Evolutionary conservation across 2,888 invertebrate genomes (phyloP), one percentile per base, ranked within the genome.

Genomic region (Ormyrus labotus): DNA sequence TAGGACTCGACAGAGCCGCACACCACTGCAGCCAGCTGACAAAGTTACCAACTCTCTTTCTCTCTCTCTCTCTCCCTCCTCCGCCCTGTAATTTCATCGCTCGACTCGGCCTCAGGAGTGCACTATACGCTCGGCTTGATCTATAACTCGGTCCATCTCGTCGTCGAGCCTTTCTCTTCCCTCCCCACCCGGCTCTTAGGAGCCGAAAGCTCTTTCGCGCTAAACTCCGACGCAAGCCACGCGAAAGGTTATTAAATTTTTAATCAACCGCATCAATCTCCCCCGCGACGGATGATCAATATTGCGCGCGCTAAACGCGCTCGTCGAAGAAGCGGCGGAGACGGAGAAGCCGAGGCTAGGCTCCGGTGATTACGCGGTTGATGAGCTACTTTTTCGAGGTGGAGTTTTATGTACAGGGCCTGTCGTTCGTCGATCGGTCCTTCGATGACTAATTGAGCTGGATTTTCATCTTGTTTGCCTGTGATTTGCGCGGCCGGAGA

Each of bases 201-300:
- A 57, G 55, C 13, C 50, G 13, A 45, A 53, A 55, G 61, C 45
- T 19, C 19, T 19, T 19, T 19, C 34, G 45, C 5, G 11, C 47
- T 34, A 11, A 51, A 3, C 19, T 19, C 19, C 51, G 7, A 51
- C 34, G 45, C 50, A 19, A 57, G 13, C 51, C 64, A 48, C 65
- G 11, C 68, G 68, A 69, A 73, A 63, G 63, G 68, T 79, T 79
- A 79, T 79, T 69, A 79, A 74, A 74, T 79, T 79, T 79, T 79
- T 74, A 79, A 79, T 79, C 79, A 79, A 69, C 60, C 79, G 78
- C 72, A 78, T 72, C 61, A 61, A 55, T 69, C 48, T 47, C 55
- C 19, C 55, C 34, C 60, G 9, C 51, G 50, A n/a, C 5, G 72
- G 53, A 61, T 71, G 50, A 78, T 71, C 72, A 51, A 78, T 67